Evolutionary conservation across 2,797 vertebrate species (phyloP), one percentile per base, ranked within the genome.

Genomic region (Jordanella pulchra): DNA sequence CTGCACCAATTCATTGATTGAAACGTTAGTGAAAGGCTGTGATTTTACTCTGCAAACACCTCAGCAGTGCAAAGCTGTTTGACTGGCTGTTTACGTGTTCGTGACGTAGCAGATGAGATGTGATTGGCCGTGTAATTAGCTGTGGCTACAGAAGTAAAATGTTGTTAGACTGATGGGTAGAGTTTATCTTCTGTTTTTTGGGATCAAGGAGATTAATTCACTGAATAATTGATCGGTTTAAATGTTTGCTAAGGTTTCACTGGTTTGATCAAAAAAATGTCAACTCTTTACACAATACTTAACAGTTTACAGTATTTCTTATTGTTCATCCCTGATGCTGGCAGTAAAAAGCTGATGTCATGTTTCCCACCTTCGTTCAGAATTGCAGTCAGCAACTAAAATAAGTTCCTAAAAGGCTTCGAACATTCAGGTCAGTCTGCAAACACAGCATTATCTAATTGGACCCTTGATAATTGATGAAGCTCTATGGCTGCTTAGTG

Each of bases 391-490:
- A 18, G 23, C 21, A 18, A 4, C 54, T n/a, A 66, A 53, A 71
- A 39, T 6, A 39, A 39, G 9, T 66, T 51, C 63, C 0, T 17
- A 23, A 69, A 65, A 64, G 63, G 76, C n/a, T 48, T 18, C 1
- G 1, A 51, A 35, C 32, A 28, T 56, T 72, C 56, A 27, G 71
- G 76, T 73, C 27, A 23, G 69, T 79, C 63, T 47, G 47, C 65
- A 60, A 39, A 21, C 12, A 2, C 77, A 54, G 51, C 77, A 68
- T 86, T 75, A 87, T 84, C 82, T 87, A 70, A 86, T 87, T 82
- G 71, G 76, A 86, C 80, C 79, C 65, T 67, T 85, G 79, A 84
- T 91, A 84, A 89, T 80, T 89, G 84, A 89, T 92, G 83, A 81
- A 87, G 55, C 72, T 28, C 53, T 35, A n/a, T 65, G n/a, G 73